Percentiles rank a stretch among this genome's conserved stretches.
phyloP scores from a whole-genome alignment of 2,113 vertebrate species.

The Oryzias javanicus region DNA sequence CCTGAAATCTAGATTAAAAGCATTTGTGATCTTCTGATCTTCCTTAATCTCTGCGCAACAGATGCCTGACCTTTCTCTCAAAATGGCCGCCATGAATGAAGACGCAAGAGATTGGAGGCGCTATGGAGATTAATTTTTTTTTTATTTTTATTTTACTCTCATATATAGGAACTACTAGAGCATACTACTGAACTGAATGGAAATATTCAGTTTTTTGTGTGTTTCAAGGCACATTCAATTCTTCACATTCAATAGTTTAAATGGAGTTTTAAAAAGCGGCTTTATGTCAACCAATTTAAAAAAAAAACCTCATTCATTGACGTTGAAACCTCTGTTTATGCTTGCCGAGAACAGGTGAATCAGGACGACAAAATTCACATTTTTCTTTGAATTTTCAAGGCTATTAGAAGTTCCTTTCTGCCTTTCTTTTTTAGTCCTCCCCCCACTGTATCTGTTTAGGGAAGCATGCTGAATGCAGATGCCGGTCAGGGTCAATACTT shows the following conservation, averaged over 20 bases:
- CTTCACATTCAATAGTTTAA: neutral
- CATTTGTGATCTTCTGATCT: slow-evolving; percentile 69
- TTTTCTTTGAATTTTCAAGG: slow-evolving; percentile 15
- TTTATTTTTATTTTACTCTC: too few relatives aligned
- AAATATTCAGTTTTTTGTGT: too few relatives aligned
- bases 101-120: too few relatives aligned
- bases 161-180: too few relatives aligned
- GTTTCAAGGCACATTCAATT: neutral
- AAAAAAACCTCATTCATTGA: too few relatives aligned
- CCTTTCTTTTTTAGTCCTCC: neutral
- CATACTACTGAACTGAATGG: too few relatives aligned
- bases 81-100: slow-evolving; percentile 49
- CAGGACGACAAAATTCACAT: neutral
- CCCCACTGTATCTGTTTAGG: slow-evolving; percentile 7
- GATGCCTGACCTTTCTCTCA: slow-evolving; percentile 55
- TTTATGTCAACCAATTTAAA: too few relatives aligned
- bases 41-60: slow-evolving; percentile 67
- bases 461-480: slow-evolving; percentile 11
- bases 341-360: too few relatives aligned
- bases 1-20: slow-evolving; percentile 64
- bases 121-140: too few relatives aligned
- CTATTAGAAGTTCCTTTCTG: slow-evolving; percentile 1
- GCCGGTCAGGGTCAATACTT: slow-evolving; percentile 32
- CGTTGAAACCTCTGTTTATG: too few relatives aligned
- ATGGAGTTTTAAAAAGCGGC: neutral